phyloP scores from a whole-genome alignment of 1,140 invertebrate species.

The Pachyrhynchus sulphureomaculatus region DNA sequence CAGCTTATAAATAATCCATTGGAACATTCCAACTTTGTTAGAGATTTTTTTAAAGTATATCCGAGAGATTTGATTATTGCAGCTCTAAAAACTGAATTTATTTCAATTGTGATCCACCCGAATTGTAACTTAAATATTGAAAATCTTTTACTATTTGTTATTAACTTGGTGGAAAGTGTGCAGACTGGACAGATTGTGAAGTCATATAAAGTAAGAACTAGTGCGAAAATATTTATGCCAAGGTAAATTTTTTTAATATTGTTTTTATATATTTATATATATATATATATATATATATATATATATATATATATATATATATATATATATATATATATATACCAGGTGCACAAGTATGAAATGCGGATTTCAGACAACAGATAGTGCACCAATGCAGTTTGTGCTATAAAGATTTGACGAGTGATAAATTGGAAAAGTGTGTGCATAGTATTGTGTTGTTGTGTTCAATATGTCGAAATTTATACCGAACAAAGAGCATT shows the following conservation, averaged over 20 bases:
- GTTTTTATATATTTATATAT: not conserved
- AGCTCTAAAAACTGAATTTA: slow-evolving; percentile 12
- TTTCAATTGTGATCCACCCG: slow-evolving; percentile 7
- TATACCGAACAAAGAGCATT: too few species aligned
- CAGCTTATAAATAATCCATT: slow-evolving; percentile 11
- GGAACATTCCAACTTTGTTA: slow-evolving; percentile 5
- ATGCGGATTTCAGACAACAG: too few species aligned
- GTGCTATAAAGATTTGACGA: too few species aligned
- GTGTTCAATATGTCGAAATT: too few species aligned
- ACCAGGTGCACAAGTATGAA: too few species aligned
- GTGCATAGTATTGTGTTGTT: too few species aligned
- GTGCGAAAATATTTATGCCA: slow-evolving; percentile 10
- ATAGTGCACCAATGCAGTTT: too few species aligned
- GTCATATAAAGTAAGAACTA: slow-evolving; percentile 8
- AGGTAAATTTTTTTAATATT: slow-evolving; percentile 3
- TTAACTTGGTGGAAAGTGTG: slow-evolving; percentile 13
- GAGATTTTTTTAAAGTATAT: slow-evolving; percentile 10
- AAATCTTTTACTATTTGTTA: slow-evolving; percentile 6
- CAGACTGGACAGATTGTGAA: slow-evolving; percentile 5
- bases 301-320: too few species aligned
- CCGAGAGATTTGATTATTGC: not conserved
- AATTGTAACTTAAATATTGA: slow-evolving; percentile 3
- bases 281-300: not conserved
- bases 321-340: too few species aligned
- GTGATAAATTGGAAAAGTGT: too few species aligned